A percentile compares a stretch with the other conserved stretches of the same genome.
phyloP scores from a whole-genome alignment of 2,113 vertebrate species.

The Hucho hucho region DNA sequence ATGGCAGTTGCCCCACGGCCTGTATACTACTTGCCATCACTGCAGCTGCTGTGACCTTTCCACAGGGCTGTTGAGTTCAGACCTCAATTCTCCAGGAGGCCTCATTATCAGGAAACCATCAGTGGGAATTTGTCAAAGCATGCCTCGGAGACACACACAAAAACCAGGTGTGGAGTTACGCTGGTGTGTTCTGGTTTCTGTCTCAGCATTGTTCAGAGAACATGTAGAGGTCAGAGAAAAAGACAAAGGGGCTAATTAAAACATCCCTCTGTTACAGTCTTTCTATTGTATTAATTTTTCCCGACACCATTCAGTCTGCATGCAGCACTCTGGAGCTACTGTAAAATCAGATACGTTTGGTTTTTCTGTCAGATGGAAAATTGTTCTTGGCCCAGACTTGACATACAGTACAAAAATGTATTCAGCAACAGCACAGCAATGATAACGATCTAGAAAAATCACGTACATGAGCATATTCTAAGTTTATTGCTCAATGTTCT shows the following conservation, averaged over 20 bases:
- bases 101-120: conserved; percentile 48
- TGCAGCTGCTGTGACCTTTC: conserved; percentile 20
- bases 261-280: background rate
- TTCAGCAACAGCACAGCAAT: no score
- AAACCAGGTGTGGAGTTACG: background rate
- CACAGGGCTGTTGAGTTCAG: conserved; percentile 5
- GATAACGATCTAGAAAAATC: no score
- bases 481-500: no score
- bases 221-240: background rate
- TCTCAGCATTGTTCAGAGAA: no score
- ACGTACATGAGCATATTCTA: no score
- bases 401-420: no score
- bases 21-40: background rate
- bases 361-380: no score
- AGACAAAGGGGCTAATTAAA: background rate
- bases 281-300: no score
- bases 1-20: background rate
- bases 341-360: no score
- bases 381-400: no score
- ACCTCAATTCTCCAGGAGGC: conserved; percentile 29
- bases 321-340: no score
- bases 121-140: conserved; percentile 18
- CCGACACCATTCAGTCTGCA: no score
- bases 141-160: background rate
- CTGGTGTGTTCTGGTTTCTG: background rate